phyloP scores from a whole-genome alignment of 2,888 invertebrate species.

The Maniola hyperantus region DNA sequence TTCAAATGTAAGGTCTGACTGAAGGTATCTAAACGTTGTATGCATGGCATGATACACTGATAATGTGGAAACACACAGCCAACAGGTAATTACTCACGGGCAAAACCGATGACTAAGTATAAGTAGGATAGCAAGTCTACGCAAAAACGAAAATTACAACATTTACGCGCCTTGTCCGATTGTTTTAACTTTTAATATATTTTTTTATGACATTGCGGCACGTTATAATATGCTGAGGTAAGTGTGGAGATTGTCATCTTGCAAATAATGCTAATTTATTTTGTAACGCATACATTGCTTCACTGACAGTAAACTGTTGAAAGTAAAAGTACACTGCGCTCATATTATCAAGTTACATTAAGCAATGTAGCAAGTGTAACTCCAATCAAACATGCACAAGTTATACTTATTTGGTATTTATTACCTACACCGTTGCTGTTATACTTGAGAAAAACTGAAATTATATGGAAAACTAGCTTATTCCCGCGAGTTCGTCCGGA shows the following conservation, averaged over 20 bases:
- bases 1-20: too few species aligned
- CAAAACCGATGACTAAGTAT: too few species aligned
- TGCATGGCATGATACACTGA: too few species aligned
- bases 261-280: slow-evolving; percentile 17
- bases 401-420: too few species aligned
- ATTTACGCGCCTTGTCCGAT: not conserved
- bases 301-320: slow-evolving; percentile 16
- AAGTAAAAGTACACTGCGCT: slow-evolving; percentile 22
- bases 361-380: slow-evolving; percentile 4
- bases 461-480: too few species aligned
- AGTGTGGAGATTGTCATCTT: slow-evolving; percentile 14
- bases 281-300: slow-evolving; percentile 22
- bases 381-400: too few species aligned
- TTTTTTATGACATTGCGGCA: slow-evolving; percentile 8
- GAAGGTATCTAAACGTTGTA: too few species aligned
- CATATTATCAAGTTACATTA: slow-evolving; percentile 14
- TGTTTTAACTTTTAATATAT: not conserved
- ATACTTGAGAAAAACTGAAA: too few species aligned
- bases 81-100: not conserved
- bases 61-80: not conserved
- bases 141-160: slow-evolving; percentile 1
- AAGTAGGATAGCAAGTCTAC: not conserved
- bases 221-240: not conserved
- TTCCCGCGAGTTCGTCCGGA: too few species aligned
- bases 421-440: too few species aligned